Percentiles rank a stretch among this genome's conserved stretches.
phyloP scores from a whole-genome alignment of 2,888 invertebrate genomes.

The Philhelius pedissequus region DNA sequence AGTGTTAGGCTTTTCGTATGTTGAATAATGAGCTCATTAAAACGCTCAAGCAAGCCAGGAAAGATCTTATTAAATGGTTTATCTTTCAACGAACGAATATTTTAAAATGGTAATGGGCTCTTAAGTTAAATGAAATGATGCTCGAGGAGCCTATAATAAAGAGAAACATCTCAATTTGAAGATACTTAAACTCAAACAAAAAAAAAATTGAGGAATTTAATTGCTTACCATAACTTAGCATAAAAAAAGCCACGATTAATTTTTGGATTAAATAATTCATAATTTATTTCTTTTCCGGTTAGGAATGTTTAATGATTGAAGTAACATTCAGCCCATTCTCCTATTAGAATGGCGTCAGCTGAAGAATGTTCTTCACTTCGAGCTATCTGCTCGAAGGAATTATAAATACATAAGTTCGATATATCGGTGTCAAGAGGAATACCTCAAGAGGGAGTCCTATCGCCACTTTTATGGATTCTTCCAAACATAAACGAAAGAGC shows the following conservation, averaged over 20 bases:
- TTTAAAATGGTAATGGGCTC: neutral
- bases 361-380: neutral
- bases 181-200: no score
- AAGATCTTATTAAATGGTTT: neutral
- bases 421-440: no score
- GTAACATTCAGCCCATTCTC: neutral
- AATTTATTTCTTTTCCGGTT: neutral
- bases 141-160: neutral
- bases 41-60: neutral
- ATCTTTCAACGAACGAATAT: neutral
- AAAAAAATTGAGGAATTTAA: neutral
- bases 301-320: neutral
- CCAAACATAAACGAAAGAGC: no score
- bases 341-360: neutral
- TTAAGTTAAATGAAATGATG: neutral
- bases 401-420: neutral
- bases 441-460: no score
- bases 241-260: neutral
- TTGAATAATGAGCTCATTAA: slow-evolving; percentile 16
- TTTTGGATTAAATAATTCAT: neutral
- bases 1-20: neutral
- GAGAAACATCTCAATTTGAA: neutral
- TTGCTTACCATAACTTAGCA: neutral
- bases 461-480: no score
- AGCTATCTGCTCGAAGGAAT: neutral